Base-by-base conservation (phyloP, 2,888 invertebrate species). In the Watsonalla binaria region DNA sequence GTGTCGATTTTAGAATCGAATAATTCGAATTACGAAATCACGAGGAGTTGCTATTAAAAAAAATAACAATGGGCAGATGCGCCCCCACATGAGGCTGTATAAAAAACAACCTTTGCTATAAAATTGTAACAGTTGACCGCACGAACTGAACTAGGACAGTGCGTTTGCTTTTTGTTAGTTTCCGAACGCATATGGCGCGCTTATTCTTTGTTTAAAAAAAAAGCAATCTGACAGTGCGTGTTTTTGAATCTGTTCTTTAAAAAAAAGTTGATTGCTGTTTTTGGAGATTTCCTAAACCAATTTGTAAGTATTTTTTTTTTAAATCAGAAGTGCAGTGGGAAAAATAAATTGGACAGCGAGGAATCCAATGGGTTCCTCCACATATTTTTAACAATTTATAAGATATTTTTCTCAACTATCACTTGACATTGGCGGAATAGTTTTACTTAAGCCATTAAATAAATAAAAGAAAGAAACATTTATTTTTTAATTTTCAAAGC, bases 51-150 rank as follows among this genome's bases (percentile, higher is more conserved):
- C 53, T 55, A 53, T 56, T 56, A 61, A 61, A 59, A 63, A 64
- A 63, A 63, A 39, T 11, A 66, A 76, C 72, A 76, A 73, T 74
- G 64, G 67, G 66, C 57, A 53, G 56, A 79, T 73, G 74, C 67
- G 71, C 75, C 75, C 72, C 74, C 69, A 66, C 69, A 60, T 58
- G 53, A 51, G 56, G 55, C 66, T 58, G 63, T 86, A 86, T 86
- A 87, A 78, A 84, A 49, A 86, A 83, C 76, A 79, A 78, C 75
- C 78, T 75, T 72, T 70, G 68, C 65, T 70, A 57, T 61, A 75
- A 80, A 42, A 75, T 59, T 76, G 69, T 78, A 80, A 71, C 84
- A 87, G 84, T 87, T 67, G 70, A 71, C 14, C 37, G 49, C 37
- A 39, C 37, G 49, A 49, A 49, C 49, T 49, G 49, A 49, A 49